A percentile compares a stretch with the other conserved stretches of the same genome.
These are phyloP conservation scores for Penaeus chinensis DNA, from an alignment of 1,140 invertebrate genomes.

Conservation along the genomic window DNA sequence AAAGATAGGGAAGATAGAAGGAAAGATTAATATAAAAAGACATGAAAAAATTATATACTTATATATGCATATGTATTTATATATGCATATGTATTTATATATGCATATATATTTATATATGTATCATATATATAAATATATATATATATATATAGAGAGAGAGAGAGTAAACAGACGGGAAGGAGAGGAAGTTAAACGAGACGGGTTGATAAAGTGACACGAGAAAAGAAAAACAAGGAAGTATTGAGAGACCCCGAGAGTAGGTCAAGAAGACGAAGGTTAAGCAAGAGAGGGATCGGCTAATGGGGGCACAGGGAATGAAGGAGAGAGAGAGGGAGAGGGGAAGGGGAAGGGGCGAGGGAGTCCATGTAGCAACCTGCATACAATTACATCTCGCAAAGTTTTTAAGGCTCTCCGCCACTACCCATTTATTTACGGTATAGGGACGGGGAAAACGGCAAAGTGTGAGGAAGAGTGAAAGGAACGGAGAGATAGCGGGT, in stretches of 20 bases:
- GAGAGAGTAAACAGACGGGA: not conserved
- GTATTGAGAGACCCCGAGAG: not conserved
- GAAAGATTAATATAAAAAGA: not conserved
- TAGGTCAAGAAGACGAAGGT: too few species aligned
- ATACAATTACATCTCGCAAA: too few species aligned
- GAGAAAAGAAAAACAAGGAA: not conserved
- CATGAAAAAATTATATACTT: conserved; percentile 5
- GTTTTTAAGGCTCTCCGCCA: too few species aligned
- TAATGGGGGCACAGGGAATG: not conserved
- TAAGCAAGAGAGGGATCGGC: too few species aligned
- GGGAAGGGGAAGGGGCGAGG: too few species aligned
- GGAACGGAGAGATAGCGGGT: too few species aligned
- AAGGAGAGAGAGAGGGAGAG: not conserved
- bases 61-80: not conserved
- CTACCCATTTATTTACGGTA: too few species aligned
- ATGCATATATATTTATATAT: not conserved
- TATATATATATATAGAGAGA: not conserved
- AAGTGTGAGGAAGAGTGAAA: too few species aligned
- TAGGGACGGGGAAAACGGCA: too few species aligned
- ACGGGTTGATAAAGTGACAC: not conserved
- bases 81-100: not conserved
- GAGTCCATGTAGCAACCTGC: too few species aligned
- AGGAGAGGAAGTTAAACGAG: not conserved
- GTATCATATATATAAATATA: too few species aligned
- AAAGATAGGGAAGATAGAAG: too few species aligned